Evolutionary conservation across 1,140 invertebrate genomes (phyloP).

Genomic region (Pemphigus obesinymphae): DNA sequence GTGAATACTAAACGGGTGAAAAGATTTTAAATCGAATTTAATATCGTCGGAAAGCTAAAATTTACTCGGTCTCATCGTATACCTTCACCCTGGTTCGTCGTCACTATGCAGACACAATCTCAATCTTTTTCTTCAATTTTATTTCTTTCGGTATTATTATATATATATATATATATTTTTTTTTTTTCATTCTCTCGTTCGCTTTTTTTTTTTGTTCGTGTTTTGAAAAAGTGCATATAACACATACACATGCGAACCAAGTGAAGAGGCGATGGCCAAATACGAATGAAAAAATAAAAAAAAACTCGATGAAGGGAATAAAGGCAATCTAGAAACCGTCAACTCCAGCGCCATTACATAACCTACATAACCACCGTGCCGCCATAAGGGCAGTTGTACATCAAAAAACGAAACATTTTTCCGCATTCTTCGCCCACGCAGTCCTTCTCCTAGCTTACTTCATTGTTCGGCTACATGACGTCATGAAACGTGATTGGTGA

Average conservation of each 20-base stretch:
- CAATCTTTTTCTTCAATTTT: background rate
- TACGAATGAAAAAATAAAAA: background rate
- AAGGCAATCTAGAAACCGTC: constrained; percentile 29
- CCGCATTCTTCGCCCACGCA: background rate
- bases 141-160: constrained; percentile 1
- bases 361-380: background rate
- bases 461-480: background rate
- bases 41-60: background rate
- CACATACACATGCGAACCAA: background rate
- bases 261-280: background rate
- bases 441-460: background rate
- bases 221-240: background rate
- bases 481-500: constrained; percentile 5
- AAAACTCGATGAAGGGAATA: background rate
- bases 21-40: background rate
- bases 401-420: background rate
- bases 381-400: background rate
- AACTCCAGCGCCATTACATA: background rate
- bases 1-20: too few species aligned
- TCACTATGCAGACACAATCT: background rate
- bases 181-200: background rate
- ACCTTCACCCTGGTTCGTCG: background rate
- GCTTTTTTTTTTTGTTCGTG: background rate
- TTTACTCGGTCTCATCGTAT: background rate
- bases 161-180: background rate